Evolutionary conservation across 2,888 invertebrate genomes (phyloP).

Genomic region (Amblyteles armatorius): DNA sequence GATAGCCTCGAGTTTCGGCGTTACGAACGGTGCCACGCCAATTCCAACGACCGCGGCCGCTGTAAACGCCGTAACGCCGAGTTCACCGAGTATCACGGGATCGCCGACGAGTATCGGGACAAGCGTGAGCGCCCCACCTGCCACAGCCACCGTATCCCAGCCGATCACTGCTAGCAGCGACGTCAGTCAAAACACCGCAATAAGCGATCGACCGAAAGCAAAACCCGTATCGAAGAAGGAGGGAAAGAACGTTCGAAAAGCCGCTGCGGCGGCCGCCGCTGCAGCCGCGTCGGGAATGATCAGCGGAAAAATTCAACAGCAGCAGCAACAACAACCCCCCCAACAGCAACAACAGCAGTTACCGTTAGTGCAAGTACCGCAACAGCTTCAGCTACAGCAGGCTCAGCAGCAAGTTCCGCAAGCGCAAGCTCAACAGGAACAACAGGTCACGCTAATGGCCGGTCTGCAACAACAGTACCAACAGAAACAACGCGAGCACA

Average conservation of each 20-base stretch:
- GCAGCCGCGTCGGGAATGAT: constrained; percentile 64
- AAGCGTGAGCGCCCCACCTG: constrained; percentile 76
- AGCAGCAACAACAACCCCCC: constrained; percentile 82
- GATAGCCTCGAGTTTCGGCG: constrained; percentile 83
- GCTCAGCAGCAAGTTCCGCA: constrained; percentile 54
- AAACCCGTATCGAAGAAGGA: constrained; percentile 93
- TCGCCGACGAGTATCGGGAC: constrained; percentile 76
- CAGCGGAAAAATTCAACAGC: constrained; percentile 80
- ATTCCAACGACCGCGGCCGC: constrained; percentile 84
- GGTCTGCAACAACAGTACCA: constrained; percentile 82
- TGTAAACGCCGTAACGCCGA: constrained; percentile 60
- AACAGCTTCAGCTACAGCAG: constrained; percentile 57
- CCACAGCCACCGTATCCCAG: constrained; percentile 82
- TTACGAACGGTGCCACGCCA: constrained; percentile 85
- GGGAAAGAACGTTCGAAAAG: constrained; percentile 90
- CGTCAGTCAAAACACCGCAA: constrained; percentile 90
- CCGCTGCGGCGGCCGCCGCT: constrained; percentile 76
- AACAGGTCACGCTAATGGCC: constrained; percentile 79
- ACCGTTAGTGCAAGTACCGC: constrained; percentile 71
- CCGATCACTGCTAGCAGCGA: constrained; percentile 86
- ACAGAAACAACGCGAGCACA: constrained; percentile 80
- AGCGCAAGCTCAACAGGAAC: constrained; percentile 75
- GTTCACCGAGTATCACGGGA: constrained; percentile 59
- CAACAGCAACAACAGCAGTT: constrained; percentile 86
- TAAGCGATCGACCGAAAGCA: constrained; percentile 93